Conservation (phyloP, 2,888 invertebrate species). For the Drosophila setosimentum region DNA sequence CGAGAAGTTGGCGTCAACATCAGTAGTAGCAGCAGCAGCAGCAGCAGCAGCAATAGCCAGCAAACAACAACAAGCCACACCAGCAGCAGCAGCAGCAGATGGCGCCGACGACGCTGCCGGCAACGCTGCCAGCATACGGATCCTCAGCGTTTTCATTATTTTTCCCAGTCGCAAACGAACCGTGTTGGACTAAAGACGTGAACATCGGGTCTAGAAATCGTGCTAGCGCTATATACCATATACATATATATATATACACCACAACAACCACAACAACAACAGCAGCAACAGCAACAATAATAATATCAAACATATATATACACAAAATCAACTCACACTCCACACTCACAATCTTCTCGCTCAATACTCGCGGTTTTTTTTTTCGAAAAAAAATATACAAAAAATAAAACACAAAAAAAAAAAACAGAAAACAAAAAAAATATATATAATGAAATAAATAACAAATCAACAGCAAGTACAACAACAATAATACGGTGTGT, state of each 20-base stretch:
- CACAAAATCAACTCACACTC: conserved; percentile 30
- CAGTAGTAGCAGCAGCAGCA: conserved; percentile 35
- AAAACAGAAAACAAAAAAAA: conserved; percentile 14
- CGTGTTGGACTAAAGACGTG: conserved; percentile 85
- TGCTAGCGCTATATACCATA: conserved; percentile 33
- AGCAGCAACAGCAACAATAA: conserved; percentile 23
- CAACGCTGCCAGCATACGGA: conserved; percentile 59
- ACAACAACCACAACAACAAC: conserved; percentile 13
- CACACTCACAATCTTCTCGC: conserved; percentile 39
- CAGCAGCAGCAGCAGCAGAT: conserved; percentile 23
- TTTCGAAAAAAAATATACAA: conserved; percentile 23
- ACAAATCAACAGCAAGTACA: conserved; percentile 23
- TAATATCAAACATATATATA: conserved; percentile 28
- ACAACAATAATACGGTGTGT: conserved; percentile 31
- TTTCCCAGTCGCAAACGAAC: conserved; percentile 84
- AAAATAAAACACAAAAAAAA: conserved; percentile 20
- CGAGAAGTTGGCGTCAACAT: conserved; percentile 20
- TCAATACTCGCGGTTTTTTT: conserved; percentile 48
- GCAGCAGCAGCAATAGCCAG: conserved; percentile 29
- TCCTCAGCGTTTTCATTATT: conserved; percentile 69
- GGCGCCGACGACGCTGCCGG: conserved; percentile 37
- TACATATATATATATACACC: conserved; percentile 14
- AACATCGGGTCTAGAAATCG: conserved; percentile 62
- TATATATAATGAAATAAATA: conserved; percentile 14
- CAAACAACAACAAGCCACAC: conserved; percentile 10